These are phyloP conservation scores for Coreius guichenoti DNA, from an alignment of 2,797 vertebrate genomes.

Conservation along the genomic window DNA sequence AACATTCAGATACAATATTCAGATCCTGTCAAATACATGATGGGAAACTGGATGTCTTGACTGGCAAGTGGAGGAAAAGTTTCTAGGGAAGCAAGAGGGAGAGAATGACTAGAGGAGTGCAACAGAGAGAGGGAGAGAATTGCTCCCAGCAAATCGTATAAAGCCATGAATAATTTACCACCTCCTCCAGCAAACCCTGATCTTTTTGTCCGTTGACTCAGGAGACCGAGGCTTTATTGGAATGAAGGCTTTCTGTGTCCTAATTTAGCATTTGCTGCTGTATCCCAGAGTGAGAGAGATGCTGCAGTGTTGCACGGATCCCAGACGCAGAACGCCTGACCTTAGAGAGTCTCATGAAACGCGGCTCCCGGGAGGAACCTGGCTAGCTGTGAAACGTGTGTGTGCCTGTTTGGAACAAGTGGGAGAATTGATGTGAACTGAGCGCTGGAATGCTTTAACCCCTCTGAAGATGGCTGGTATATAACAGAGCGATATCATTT, in stretches of 20 bases:
- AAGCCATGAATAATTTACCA: slow-evolving; percentile 77
- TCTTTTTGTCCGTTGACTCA: slow-evolving; percentile 70
- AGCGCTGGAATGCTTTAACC: slow-evolving; percentile 50
- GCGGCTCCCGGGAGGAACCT: slow-evolving; percentile 65
- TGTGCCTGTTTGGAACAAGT: slow-evolving; percentile 36
- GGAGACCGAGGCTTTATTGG: slow-evolving; percentile 64
- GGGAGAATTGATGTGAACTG: slow-evolving; percentile 34
- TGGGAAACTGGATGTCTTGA: slow-evolving; percentile 13
- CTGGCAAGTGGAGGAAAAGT: slow-evolving; percentile 45
- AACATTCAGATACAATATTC: slow-evolving; percentile 14
- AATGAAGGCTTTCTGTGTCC: slow-evolving; percentile 66
- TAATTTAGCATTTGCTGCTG: slow-evolving; percentile 71
- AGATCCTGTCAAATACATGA: slow-evolving; percentile 6
- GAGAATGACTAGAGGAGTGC: slow-evolving; percentile 28
- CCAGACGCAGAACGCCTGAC: slow-evolving; percentile 57
- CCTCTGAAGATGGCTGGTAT: slow-evolving; percentile 49
- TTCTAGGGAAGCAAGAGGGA: slow-evolving; percentile 18
- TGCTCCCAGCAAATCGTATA: slow-evolving; percentile 67
- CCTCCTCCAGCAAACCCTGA: slow-evolving; percentile 68
- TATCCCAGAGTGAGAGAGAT: slow-evolving; percentile 53
- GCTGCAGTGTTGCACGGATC: slow-evolving; percentile 24
- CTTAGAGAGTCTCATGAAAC: slow-evolving; percentile 56
- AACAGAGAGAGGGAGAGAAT: slow-evolving; percentile 39
- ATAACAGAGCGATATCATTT: slow-evolving; percentile 53
- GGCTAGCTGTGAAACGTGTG: slow-evolving; percentile 48